These are phyloP conservation scores for Hippocampus barbouri DNA, from an alignment of 2,113 vertebrate genomes.

Conservation along the genomic window DNA sequence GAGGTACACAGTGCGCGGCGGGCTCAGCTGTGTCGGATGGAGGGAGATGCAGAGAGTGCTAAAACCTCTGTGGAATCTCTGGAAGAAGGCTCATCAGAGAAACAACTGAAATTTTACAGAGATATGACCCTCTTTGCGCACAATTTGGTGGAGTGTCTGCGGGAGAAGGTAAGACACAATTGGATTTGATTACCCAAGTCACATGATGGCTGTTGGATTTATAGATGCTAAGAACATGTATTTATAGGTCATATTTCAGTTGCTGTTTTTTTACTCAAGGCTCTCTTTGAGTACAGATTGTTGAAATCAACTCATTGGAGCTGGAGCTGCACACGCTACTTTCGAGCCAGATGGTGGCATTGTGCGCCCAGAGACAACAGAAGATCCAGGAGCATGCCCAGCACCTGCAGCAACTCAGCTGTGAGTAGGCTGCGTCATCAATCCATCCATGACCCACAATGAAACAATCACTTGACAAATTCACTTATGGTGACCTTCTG, in stretches of 20 bases:
- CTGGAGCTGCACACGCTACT: conserved; percentile 76
- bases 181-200: not conserved
- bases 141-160: conserved; percentile 87
- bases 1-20: conserved; percentile 82
- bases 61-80: conserved; percentile 72
- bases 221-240: not conserved
- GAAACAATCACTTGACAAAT: not conserved
- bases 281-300: conserved; percentile 64
- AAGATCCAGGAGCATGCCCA: conserved; percentile 75
- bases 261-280: not conserved
- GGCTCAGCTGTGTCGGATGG: conserved; percentile 80
- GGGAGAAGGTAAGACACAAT: conserved; percentile 79
- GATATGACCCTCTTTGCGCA: conserved; percentile 79
- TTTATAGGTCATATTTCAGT: not conserved
- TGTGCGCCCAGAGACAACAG: conserved; percentile 75
- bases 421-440: conserved; percentile 61
- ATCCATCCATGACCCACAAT: not conserved
- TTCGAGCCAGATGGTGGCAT: conserved; percentile 68
- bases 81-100: conserved; percentile 72
- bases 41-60: conserved; percentile 75
- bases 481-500: not conserved
- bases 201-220: not conserved
- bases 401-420: conserved; percentile 73
- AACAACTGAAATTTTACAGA: conserved; percentile 83
- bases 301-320: conserved; percentile 79